phyloP scores from a whole-genome alignment of 2,797 vertebrate genomes.

The Lophius americanus region DNA sequence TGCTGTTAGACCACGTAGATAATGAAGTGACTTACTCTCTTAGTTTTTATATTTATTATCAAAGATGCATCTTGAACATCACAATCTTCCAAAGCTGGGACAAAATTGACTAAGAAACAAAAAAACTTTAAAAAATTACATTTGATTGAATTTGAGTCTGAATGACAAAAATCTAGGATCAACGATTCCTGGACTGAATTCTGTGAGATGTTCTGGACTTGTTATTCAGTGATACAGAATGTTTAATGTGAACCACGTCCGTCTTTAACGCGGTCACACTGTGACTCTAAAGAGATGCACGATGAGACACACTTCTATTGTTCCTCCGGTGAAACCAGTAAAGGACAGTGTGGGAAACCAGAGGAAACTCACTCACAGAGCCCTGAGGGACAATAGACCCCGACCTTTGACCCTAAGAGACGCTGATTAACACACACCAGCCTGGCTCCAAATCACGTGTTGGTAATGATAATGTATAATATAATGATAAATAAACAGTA shows the following conservation, averaged over 20 bases:
- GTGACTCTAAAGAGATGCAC: conserved; percentile 16
- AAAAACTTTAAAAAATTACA: not conserved
- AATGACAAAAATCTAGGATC: not conserved
- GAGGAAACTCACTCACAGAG: conserved; percentile 53
- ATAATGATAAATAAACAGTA: no score
- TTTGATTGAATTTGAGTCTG: not conserved
- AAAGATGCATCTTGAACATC: no score
- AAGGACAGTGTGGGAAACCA: conserved; percentile 63
- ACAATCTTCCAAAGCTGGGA: no score
- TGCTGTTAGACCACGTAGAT: no score
- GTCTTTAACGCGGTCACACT: not conserved
- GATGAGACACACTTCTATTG: conserved; percentile 51
- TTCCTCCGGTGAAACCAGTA: conserved; percentile 32
- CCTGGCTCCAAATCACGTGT: not conserved
- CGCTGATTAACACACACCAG: not conserved
- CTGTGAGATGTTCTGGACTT: no score
- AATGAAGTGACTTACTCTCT: no score
- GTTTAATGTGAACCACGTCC: not conserved
- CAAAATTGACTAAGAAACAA: no score
- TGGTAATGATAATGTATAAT: no score
- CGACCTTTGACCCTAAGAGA: conserved; percentile 34
- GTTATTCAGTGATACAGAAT: no score
- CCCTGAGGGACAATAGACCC: conserved; percentile 34
- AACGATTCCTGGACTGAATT: not conserved
- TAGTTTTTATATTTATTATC: no score